Conservation (phyloP, 2,888 invertebrate species). For the Dolomedes plantarius region DNA sequence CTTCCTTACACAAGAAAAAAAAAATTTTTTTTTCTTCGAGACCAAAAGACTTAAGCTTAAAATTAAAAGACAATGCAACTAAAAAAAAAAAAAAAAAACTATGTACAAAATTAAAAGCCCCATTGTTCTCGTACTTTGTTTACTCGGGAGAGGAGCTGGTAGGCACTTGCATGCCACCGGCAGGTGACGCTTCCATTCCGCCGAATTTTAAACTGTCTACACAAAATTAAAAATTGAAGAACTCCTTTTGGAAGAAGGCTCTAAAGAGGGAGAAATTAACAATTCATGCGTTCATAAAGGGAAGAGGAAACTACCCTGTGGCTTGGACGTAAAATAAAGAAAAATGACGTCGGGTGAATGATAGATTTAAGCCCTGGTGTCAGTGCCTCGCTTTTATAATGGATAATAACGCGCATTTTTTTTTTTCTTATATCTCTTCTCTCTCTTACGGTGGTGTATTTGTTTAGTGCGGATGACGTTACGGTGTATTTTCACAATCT, state of each 20-base stretch:
- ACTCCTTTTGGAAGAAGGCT: conserved; percentile 6
- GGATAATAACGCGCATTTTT: conserved; percentile 33
- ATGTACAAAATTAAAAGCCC: background rate
- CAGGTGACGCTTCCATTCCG: conserved; percentile 61
- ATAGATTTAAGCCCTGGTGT: conserved; percentile 54
- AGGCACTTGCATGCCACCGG: conserved; percentile 41
- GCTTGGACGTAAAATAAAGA: conserved; percentile 50
- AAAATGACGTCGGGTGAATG: conserved; percentile 54
- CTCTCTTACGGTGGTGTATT: too few species aligned
- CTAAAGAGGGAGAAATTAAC: conserved; percentile 67
- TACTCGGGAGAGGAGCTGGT: conserved; percentile 1
- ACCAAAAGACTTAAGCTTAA: background rate
- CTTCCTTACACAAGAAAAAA: too few species aligned
- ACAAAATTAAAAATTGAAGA: conserved; percentile 21
- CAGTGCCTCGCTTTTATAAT: conserved; percentile 46
- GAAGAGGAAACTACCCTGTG: background rate
- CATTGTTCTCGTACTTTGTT: conserved; percentile 44
- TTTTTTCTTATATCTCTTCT: background rate
- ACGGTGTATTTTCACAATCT: too few species aligned
- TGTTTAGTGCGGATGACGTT: background rate
- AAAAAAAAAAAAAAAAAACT: background rate
- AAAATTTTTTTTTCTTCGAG: too few species aligned
- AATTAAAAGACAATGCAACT: conserved; percentile 7
- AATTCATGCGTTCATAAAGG: conserved; percentile 58
- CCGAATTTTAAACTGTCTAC: conserved; percentile 53